Percentiles rank a stretch among this genome's conserved stretches.
Evolutionary conservation across 1,140 invertebrate species (phyloP).

Genomic region (Adelges cooleyi): DNA sequence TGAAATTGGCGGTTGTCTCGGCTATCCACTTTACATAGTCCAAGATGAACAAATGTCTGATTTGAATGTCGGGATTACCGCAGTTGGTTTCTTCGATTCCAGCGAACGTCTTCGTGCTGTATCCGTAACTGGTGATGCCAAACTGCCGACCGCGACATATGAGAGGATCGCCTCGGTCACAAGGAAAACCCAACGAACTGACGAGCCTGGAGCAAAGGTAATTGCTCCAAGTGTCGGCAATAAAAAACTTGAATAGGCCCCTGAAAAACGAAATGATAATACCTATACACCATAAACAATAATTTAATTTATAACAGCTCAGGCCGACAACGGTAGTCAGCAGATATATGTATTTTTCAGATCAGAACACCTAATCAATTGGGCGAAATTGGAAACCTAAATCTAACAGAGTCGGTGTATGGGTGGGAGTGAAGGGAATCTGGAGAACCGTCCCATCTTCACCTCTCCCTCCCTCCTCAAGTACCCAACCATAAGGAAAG

Average conservation of each 20-base stretch:
- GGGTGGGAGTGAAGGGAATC: no score
- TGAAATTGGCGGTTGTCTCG: background rate
- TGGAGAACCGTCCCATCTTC: no score
- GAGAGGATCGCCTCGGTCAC: background rate
- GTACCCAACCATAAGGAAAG: no score
- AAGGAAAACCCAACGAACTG: background rate
- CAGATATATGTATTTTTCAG: no score
- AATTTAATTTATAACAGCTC: no score
- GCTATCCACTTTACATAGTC: background rate
- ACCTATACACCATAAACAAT: no score
- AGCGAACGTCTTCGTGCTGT: background rate
- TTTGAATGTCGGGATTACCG: background rate
- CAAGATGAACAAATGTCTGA: background rate
- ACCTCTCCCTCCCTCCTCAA: no score
- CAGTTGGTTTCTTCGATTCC: background rate
- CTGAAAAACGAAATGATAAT: no score
- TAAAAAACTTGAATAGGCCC: background rate
- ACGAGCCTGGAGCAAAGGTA: background rate
- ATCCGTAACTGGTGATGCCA: background rate
- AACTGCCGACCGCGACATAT: background rate
- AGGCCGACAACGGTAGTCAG: no score
- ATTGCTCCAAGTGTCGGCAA: background rate
- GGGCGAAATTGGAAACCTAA: no score
- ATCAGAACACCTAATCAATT: no score
- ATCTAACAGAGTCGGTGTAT: no score